These are phyloP conservation scores for Pogonophryne albipinna DNA, from an alignment of 2,797 vertebrate species.

Conservation along the genomic window DNA sequence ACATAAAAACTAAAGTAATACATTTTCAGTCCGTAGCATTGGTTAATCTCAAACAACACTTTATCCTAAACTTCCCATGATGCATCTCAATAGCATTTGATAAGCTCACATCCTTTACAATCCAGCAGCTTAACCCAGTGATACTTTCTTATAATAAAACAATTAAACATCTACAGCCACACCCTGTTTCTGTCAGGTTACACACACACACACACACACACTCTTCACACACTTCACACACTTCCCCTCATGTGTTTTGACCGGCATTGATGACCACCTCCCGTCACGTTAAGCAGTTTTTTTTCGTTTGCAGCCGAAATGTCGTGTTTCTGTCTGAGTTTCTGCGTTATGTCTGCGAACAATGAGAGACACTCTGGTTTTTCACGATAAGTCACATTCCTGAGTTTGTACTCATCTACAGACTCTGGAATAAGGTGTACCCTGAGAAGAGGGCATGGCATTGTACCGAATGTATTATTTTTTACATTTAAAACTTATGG, in stretches of 20 bases:
- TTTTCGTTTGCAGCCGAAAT: background rate
- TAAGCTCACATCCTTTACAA: background rate
- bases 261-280: background rate
- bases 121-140: background rate
- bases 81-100: background rate
- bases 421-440: too few species aligned
- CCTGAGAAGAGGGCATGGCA: too few species aligned
- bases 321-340: background rate
- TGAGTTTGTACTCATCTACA: background rate
- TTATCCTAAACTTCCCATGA: background rate
- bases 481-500: too few species aligned
- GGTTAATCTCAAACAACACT: background rate
- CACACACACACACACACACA: too few species aligned
- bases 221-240: too few species aligned
- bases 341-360: background rate
- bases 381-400: constrained; percentile 66
- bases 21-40: too few species aligned
- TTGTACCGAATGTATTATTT: too few species aligned
- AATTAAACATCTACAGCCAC: background rate
- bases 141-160: background rate
- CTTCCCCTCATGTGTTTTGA: background rate
- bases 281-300: constrained; percentile 16
- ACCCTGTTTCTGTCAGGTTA: background rate
- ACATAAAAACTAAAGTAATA: too few species aligned
- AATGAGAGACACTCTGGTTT: constrained; percentile 48